These are phyloP conservation scores for Asobara japonica DNA, from an alignment of 1,140 invertebrate genomes.

Conservation along the genomic window DNA sequence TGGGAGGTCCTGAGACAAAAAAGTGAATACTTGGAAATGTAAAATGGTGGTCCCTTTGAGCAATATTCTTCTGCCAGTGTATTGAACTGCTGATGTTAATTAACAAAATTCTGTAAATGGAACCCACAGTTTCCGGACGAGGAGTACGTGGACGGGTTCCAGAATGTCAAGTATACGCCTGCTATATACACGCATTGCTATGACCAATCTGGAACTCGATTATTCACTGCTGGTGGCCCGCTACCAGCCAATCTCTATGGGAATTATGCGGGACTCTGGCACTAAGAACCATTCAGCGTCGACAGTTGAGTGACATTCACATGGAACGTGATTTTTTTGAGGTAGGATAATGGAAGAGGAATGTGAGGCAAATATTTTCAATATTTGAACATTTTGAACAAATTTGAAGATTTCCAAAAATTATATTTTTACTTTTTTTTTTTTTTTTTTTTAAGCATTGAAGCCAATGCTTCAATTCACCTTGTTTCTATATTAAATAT, in stretches of 20 bases:
- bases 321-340: background rate
- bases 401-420: background rate
- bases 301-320: background rate
- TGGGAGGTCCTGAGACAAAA: too few relatives aligned
- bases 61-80: background rate
- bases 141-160: constrained; percentile 80
- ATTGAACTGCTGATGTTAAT: background rate
- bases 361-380: constrained; percentile 1
- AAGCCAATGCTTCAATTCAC: too few relatives aligned
- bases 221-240: constrained; percentile 95
- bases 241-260: constrained; percentile 89
- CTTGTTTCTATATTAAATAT: too few relatives aligned
- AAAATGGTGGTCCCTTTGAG: too few relatives aligned
- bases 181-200: constrained; percentile 97
- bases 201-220: constrained; percentile 86
- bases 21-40: too few relatives aligned
- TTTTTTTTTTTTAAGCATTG: too few relatives aligned
- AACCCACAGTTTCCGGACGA: constrained; percentile 80
- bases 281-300: constrained; percentile 57
- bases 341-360: background rate
- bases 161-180: constrained; percentile 87
- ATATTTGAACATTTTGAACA: background rate
- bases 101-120: background rate
- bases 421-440: too few relatives aligned
- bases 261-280: constrained; percentile 77